Evolutionary conservation across 2,888 invertebrate species (phyloP).

Genomic region (Liodrosophila aerea): DNA sequence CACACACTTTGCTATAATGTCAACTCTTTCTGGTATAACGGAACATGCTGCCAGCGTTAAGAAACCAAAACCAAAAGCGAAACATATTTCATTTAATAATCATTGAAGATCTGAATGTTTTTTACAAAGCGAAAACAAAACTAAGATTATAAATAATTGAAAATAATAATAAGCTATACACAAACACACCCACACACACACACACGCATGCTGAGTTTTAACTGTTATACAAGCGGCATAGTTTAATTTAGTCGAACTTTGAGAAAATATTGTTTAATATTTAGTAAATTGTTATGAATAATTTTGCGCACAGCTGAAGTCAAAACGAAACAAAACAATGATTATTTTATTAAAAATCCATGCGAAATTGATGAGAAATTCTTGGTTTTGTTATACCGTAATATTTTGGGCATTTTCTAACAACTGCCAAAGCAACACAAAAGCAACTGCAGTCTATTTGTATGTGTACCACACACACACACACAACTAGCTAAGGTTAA

Average conservation of each 20-base stretch:
- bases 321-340: not conserved
- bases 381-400: conserved; percentile 26
- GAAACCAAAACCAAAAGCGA: conserved; percentile 16
- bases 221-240: conserved; percentile 12
- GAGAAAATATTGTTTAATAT: conserved; percentile 45
- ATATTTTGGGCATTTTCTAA: conserved; percentile 53
- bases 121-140: conserved; percentile 46
- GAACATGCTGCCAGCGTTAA: conserved; percentile 59
- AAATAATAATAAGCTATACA: conserved; percentile 39
- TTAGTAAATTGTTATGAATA: conserved; percentile 55
- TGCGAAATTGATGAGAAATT: too few species aligned
- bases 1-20: conserved; percentile 2
- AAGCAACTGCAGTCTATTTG: not conserved
- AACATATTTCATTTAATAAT: conserved; percentile 55
- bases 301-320: conserved; percentile 44
- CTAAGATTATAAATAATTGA: conserved; percentile 29
- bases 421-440: conserved; percentile 45
- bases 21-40: conserved; percentile 14
- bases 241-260: conserved; percentile 24
- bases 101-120: conserved; percentile 71
- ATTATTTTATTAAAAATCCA: conserved; percentile 8
- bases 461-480: conserved; percentile 2
- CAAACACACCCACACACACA: conserved; percentile 35
- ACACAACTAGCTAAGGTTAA: conserved; percentile 25
- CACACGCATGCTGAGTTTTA: conserved; percentile 44